phyloP scores from a whole-genome alignment of 30 jellyfish, hydroid and myxozoan species.

The Hydra vulgaris region DNA sequence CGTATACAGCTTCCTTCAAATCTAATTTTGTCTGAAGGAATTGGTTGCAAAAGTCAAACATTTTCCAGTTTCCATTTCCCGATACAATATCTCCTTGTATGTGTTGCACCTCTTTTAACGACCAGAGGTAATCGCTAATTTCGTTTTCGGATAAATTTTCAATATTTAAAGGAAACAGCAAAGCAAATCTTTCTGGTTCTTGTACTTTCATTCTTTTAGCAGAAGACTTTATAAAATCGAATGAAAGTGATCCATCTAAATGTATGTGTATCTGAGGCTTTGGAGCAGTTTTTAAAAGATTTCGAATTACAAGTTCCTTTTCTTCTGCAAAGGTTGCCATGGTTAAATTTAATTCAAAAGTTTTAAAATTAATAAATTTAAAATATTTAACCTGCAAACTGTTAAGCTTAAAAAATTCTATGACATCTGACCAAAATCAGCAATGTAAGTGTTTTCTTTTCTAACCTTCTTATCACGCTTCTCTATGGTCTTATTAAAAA shows the following conservation, averaged over 20 bases:
- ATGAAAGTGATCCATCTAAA: slow-evolving; percentile 23
- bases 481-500: too few relatives aligned
- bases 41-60: slow-evolving; percentile 33
- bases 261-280: slow-evolving; percentile 28
- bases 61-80: slow-evolving; percentile 23
- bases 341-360: not conserved
- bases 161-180: not conserved
- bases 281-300: slow-evolving; percentile 16
- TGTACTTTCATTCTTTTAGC: not conserved
- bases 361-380: too few relatives aligned
- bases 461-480: too few relatives aligned
- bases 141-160: slow-evolving; percentile 6
- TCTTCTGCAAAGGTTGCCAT: not conserved
- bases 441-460: too few relatives aligned
- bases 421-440: too few relatives aligned
- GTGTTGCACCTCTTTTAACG: slow-evolving; percentile 4
- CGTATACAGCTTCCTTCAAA: slow-evolving; percentile 8
- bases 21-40: slow-evolving; percentile 23
- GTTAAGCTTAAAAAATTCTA: too few relatives aligned
- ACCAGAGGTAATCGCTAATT: slow-evolving; percentile 9
- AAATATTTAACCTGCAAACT: too few relatives aligned
- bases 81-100: not conserved
- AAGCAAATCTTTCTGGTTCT: slow-evolving; percentile 7
- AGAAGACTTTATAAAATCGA: not conserved
- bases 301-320: not conserved